Conservation (phyloP, 2,113 vertebrate species). For the Ictalurus furcatus region DNA sequence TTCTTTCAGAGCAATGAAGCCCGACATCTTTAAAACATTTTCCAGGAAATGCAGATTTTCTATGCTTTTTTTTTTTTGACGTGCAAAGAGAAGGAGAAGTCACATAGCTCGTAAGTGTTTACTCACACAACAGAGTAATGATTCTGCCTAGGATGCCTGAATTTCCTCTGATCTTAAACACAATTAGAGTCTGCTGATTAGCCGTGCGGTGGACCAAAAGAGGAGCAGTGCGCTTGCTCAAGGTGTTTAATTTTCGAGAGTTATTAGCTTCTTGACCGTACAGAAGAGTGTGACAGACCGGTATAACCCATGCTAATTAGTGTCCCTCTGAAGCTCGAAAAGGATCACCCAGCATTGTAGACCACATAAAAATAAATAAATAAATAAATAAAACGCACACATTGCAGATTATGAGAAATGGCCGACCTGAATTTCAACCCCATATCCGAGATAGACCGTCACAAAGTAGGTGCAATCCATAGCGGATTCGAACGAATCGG, state of each 20-base stretch:
- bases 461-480: slow-evolving; percentile 90
- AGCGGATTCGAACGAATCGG: slow-evolving; percentile 65
- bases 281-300: neutral
- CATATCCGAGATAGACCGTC: slow-evolving; percentile 92
- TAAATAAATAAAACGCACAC: neutral
- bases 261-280: neutral
- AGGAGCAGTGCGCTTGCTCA: neutral
- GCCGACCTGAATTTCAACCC: slow-evolving; percentile 94
- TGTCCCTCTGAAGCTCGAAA: neutral
- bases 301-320: neutral
- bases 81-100: neutral
- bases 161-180: neutral
- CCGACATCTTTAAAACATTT: slow-evolving; percentile 30
- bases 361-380: neutral
- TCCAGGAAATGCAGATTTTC: slow-evolving; percentile 24
- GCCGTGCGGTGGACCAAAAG: neutral
- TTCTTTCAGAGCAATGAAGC: slow-evolving; percentile 24
- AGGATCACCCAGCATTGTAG: neutral
- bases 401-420: slow-evolving; percentile 1
- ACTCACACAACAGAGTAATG: slow-evolving; percentile 1
- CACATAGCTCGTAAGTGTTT: neutral
- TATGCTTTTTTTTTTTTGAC: too few relatives aligned
- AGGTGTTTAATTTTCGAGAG: neutral
- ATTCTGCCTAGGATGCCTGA: neutral
- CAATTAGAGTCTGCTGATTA: slow-evolving; percentile 5